These are phyloP conservation scores for Cheilosia urbana DNA, from an alignment of 2,888 invertebrate genomes.

Conservation along the genomic window DNA sequence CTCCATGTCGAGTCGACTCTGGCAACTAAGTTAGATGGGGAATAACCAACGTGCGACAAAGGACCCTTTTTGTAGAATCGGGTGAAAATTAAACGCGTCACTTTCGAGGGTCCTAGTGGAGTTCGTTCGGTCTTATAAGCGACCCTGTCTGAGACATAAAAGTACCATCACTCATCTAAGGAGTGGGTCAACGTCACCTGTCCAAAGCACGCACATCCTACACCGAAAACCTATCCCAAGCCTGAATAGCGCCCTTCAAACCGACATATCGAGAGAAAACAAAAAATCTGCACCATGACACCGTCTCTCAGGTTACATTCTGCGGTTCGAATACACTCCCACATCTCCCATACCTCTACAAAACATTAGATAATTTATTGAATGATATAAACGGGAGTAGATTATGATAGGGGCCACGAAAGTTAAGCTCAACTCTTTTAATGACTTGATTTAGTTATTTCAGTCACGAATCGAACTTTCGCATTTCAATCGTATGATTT, in stretches of 20 bases:
- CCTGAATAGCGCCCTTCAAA: neutral
- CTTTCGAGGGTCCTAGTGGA: too few relatives aligned
- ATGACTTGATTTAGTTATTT: constrained; percentile 76
- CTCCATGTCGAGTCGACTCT: too few relatives aligned
- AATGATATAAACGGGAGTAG: constrained; percentile 57
- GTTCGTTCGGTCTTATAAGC: constrained; percentile 4
- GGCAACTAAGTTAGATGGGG: too few relatives aligned
- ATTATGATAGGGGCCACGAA: constrained; percentile 59
- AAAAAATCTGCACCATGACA: constrained; percentile 19
- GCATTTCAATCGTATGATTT: constrained; percentile 48
- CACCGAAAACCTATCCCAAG: constrained; percentile 32
- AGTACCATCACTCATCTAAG: neutral
- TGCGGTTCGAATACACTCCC: constrained; percentile 5
- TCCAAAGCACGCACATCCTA: constrained; percentile 23
- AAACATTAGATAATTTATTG: constrained; percentile 60
- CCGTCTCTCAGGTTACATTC: constrained; percentile 21
- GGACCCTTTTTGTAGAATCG: too few relatives aligned
- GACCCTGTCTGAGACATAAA: constrained; percentile 3
- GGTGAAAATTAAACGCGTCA: too few relatives aligned
- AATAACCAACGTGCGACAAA: too few relatives aligned
- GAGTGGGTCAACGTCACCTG: neutral
- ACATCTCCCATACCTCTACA: neutral
- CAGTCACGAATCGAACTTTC: constrained; percentile 75
- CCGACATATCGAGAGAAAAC: neutral
- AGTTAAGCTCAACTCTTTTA: constrained; percentile 59